Base-by-base conservation (phyloP, 2,797 vertebrate species). In the Enteromius radiatus region DNA sequence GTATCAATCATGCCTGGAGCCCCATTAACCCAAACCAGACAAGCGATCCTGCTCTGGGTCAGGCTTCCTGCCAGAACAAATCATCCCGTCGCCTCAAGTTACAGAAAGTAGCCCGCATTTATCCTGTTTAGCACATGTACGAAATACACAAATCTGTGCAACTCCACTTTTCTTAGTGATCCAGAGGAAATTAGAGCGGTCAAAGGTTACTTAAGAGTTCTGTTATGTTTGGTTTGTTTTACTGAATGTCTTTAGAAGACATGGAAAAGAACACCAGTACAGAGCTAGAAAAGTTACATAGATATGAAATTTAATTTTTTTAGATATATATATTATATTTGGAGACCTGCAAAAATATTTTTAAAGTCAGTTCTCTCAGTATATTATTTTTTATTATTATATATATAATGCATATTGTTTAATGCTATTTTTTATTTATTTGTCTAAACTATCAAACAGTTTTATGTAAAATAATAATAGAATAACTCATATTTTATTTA, bases 1-100 rank as follows among this genome's bases (percentile, higher is more conserved):
- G 78, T 83, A 87, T 88, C 87, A 74, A 84, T 88, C 83, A 87
- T 74, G 63, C 78, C 74, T 38, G 71, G 77, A 76, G 85, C 80
- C 61, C 77, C 80, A 83, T 85, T 88, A 86, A 86, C 83, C 77
- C 85, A 33, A 78, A 56, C 64, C 75, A 80, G 80, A 82, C 80
- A 67, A 82, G 82, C 52, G 43, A 69, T 80, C 56, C 64, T 31
- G 71, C 65, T 54, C 77, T 68, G 67, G 67, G 47, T 76, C 82
- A 68, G 76, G 36, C 76, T 79, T 75, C 69, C 75, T 78, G 78
- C 70, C 78, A 65, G 70, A 81, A 81, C 69, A 33, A 77, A 71
- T 70, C 86, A 75, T 59, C 54, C 61, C 76, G 23, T 21, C 64
- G 52, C 38, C 56, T 82, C 68, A 59, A 75, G 70, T 79, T 82